Evolutionary conservation across 2,113 vertebrate species (phyloP).

Genomic region (Elephantulus edwardii): DNA sequence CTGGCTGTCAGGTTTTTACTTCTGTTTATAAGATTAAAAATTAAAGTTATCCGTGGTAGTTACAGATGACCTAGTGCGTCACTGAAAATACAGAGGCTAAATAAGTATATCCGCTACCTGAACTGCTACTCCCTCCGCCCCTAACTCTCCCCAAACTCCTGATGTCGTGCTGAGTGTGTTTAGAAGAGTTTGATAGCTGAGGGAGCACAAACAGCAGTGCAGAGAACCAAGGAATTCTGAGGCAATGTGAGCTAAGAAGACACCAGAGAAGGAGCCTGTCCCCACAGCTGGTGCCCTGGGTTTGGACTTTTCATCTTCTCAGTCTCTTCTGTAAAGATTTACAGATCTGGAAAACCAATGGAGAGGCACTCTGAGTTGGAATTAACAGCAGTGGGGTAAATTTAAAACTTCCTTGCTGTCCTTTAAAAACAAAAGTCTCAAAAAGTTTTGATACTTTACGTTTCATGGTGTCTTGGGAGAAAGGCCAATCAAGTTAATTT

Average conservation of each 20-base stretch:
- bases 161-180: constrained; percentile 29
- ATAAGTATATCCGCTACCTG: background rate
- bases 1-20: background rate
- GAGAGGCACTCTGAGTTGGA: too few species aligned
- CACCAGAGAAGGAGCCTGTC: background rate
- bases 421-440: too few species aligned
- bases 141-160: background rate
- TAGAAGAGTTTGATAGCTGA: background rate
- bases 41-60: background rate
- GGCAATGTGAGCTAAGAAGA: background rate
- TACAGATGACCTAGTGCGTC: background rate
- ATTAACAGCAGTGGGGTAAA: too few species aligned
- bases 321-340: background rate
- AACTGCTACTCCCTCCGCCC: background rate
- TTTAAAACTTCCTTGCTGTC: too few species aligned
- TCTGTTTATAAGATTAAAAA: background rate
- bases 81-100: background rate
- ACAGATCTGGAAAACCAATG: too few species aligned
- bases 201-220: background rate
- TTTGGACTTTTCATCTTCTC: background rate
- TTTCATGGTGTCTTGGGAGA: background rate
- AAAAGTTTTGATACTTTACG: constrained; percentile 20
- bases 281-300: background rate
- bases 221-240: background rate
- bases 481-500: constrained; percentile 36